A percentile compares a stretch with the other conserved stretches of the same genome.
These are phyloP conservation scores for Brotogeris chrysoptera DNA, from an alignment of 2,797 vertebrate genomes.

Conservation along the genomic window DNA sequence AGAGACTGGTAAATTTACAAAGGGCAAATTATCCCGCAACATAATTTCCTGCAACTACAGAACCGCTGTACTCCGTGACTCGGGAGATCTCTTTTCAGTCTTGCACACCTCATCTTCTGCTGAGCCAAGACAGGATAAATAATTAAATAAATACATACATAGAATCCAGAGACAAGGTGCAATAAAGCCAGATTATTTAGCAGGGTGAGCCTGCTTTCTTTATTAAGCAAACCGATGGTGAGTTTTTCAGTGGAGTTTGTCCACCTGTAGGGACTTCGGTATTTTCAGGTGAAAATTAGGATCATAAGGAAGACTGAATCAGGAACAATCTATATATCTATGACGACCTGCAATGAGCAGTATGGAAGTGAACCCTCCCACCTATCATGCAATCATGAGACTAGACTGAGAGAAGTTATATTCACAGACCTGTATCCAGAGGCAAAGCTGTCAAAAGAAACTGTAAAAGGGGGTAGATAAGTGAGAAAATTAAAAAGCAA, in stretches of 20 bases:
- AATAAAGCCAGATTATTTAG: background rate
- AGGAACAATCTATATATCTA: background rate
- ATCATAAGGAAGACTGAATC: background rate
- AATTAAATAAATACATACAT: background rate
- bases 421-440: background rate
- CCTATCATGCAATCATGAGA: background rate
- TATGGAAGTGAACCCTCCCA: background rate
- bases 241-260: background rate
- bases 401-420: background rate
- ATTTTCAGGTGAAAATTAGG: background rate
- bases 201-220: background rate
- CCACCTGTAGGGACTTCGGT: fast-evolving
- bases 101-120: background rate
- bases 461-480: background rate
- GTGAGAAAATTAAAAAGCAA: background rate
- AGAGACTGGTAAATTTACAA: background rate
- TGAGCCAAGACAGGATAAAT: background rate
- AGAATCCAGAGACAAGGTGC: background rate
- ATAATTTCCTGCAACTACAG: background rate
- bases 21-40: background rate
- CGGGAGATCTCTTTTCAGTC: background rate
- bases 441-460: background rate
- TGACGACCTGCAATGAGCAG: background rate
- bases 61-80: fast-evolving
- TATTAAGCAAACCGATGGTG: background rate